Conservation (phyloP, 2,113 vertebrate genomes). For the Egretta garzetta region DNA sequence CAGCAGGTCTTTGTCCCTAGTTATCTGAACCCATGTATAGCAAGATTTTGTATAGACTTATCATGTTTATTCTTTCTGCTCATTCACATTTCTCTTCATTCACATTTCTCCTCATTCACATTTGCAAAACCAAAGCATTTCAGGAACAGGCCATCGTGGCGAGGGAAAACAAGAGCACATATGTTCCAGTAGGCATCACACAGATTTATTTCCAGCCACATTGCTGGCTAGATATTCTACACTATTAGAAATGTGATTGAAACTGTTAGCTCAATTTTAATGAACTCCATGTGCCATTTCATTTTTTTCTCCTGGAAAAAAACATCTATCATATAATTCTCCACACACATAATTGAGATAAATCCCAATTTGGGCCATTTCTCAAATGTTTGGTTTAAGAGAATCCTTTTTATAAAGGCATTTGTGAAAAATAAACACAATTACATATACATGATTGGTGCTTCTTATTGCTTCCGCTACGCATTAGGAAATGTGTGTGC, state of each 20-base stretch:
- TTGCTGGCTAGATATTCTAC: slow-evolving; percentile 9
- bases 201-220: neutral
- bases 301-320: slow-evolving; percentile 16
- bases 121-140: slow-evolving; percentile 3
- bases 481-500: neutral
- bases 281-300: slow-evolving; percentile 66
- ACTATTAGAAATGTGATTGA: slow-evolving; percentile 68
- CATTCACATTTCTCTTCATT: neutral
- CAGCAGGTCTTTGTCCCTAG: neutral
- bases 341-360: slow-evolving; percentile 41
- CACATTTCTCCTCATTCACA: neutral
- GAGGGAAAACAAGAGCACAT: neutral
- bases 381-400: neutral
- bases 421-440: slow-evolving; percentile 48
- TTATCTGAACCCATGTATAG: neutral
- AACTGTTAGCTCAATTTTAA: slow-evolving; percentile 73
- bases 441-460: slow-evolving; percentile 4
- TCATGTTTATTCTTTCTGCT: neutral
- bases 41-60: neutral
- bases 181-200: neutral
- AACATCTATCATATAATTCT: neutral
- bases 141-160: neutral
- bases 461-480: slow-evolving; percentile 14
- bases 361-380: slow-evolving; percentile 6
- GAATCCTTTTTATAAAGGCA: slow-evolving; percentile 20